Evolutionary conservation across 2,797 vertebrate genomes (phyloP).

Genomic region (Huso huso): DNA sequence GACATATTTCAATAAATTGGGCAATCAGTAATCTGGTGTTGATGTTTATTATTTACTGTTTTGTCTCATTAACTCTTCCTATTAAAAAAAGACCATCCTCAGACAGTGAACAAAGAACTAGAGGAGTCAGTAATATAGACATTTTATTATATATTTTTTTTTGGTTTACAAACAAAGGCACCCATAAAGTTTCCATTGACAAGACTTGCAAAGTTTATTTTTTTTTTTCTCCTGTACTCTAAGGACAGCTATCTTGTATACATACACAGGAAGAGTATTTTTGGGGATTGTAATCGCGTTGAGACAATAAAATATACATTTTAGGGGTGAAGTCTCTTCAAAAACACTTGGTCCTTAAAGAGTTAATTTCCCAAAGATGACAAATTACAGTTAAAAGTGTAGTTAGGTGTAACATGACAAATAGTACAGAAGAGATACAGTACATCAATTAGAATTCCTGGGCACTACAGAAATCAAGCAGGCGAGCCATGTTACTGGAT

Average conservation of each 20-base stretch:
- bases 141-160: conserved; percentile 45
- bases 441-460: background rate
- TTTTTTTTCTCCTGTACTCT: conserved; percentile 1
- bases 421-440: conserved; percentile 1
- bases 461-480: conserved; percentile 4
- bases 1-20: too few relatives aligned
- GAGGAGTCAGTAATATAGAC: conserved; percentile 12
- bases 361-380: conserved; percentile 1
- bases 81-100: background rate
- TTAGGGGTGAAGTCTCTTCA: too few relatives aligned
- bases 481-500: background rate
- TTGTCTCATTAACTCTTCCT: too few relatives aligned
- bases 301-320: too few relatives aligned
- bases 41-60: too few relatives aligned
- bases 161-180: conserved; percentile 91
- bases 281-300: too few relatives aligned
- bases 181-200: conserved; percentile 63
- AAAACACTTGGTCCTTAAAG: too few relatives aligned
- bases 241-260: too few relatives aligned
- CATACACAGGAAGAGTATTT: too few relatives aligned
- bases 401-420: background rate
- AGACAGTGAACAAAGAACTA: background rate
- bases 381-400: conserved; percentile 1
- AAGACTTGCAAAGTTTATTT: conserved; percentile 33
- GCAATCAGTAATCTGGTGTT: too few relatives aligned